Conservation (phyloP, 2,113 vertebrate genomes). For the Trogon surrucura region DNA sequence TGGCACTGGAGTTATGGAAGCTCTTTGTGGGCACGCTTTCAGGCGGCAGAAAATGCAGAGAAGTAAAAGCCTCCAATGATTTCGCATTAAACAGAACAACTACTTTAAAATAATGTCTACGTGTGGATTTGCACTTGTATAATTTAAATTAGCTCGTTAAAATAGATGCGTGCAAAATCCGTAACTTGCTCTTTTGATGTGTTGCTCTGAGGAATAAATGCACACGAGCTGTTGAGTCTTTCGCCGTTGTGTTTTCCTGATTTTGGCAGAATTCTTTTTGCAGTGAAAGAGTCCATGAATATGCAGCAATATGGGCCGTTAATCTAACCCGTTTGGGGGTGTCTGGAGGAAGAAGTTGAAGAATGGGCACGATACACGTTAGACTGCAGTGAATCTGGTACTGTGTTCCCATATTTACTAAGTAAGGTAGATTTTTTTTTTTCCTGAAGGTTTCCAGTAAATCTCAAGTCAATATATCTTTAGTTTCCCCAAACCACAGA, state of each 20-base stretch:
- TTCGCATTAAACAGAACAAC: background rate
- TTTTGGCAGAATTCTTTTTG: background rate
- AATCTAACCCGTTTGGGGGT: background rate
- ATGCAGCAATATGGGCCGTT: background rate
- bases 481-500: background rate
- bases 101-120: background rate
- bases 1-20: fast-evolving
- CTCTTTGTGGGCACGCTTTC: background rate
- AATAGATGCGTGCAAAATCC: background rate
- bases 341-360: background rate
- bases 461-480: background rate
- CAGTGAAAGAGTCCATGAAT: fast-evolving
- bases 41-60: background rate
- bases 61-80: background rate
- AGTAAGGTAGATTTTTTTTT: background rate
- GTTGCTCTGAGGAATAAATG: background rate
- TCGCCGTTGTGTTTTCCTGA: fast-evolving
- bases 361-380: fast-evolving
- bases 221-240: background rate
- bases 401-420: background rate
- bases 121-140: background rate
- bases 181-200: fast-evolving
- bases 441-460: background rate
- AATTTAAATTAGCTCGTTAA: background rate
- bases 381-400: background rate